Evolutionary conservation across 2,888 invertebrate genomes (phyloP), one percentile per base, ranked within the genome.

Genomic region (Platycnemis pennipes): DNA sequence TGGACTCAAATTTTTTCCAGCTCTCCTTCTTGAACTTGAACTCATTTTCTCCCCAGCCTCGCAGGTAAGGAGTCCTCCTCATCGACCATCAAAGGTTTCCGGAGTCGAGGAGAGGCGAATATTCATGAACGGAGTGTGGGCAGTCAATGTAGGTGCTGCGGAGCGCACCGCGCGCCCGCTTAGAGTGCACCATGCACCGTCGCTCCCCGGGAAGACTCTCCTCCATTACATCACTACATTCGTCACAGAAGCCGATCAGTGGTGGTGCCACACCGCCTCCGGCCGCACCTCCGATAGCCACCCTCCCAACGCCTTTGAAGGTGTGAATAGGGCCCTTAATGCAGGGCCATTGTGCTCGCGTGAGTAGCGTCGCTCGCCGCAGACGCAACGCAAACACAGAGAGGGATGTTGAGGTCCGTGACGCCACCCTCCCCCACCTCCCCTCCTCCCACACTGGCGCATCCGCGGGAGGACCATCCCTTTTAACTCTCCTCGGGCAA

Each of bases 331-430:
- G 63, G 44, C 37, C 69, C 63, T 42, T 91, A 91, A 91, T 91
- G 91, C 91, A 91, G 91, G 53, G 31, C 91, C 87, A 91, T 91
- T 91, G 91, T 91, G 44, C 69, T 37, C 91, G 0, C 46, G 46
- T 31, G 45, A 31, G 46, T 88, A 31, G 88, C 88, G 88, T 49
- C 88, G 88, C 46, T 49, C 44, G 3, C 45, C 49, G 91, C 91
- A 91, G 91, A 91, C 91, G 26, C 63, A 91, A 91, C 91, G 69
- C 91, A 91, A 91, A 91, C 91, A 91, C 7, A n/a, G 91, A 56
- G 42, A 8, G 37, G 22, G 56, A 37, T 49, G 56, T 63, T 44
- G 11, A 26, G 45, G 26, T 22, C 42, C 87, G 44, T n/a, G 87
- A 45, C 87, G n/a, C 87, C 5, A 19, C 37, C 44, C 44, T 0